phyloP scores from a whole-genome alignment of 1,140 invertebrate genomes.

The Leptinotarsa lineolata region DNA sequence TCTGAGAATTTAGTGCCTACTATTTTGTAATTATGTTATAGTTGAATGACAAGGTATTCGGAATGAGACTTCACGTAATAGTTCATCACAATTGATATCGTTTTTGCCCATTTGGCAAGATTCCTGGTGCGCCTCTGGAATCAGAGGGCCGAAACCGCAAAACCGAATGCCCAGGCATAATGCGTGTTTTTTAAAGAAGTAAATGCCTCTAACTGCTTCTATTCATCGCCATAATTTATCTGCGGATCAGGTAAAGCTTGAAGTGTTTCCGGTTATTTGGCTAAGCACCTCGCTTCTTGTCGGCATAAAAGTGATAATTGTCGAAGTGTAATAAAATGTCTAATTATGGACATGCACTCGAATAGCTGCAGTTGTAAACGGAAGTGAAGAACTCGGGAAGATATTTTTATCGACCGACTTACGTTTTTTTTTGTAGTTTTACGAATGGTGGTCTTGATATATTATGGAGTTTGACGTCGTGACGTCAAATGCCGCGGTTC shows the following conservation, averaged over 20 bases:
- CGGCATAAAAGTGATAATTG: conserved; percentile 4
- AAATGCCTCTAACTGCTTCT: conserved; percentile 36
- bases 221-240: conserved; percentile 39
- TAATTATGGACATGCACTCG: conserved; percentile 2
- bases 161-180: neutral
- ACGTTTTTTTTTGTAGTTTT: neutral
- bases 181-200: neutral
- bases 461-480: too few relatives aligned
- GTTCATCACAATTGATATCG: too few relatives aligned
- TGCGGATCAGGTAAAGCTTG: conserved; percentile 20
- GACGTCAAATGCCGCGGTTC: too few relatives aligned
- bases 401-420: neutral
- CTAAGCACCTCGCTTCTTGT: neutral
- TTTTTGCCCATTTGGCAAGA: too few relatives aligned
- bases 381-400: neutral
- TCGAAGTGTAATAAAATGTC: neutral
- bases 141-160: neutral
- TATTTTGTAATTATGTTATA: too few relatives aligned
- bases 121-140: neutral
- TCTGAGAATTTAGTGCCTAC: too few relatives aligned
- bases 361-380: conserved; percentile 8
- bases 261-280: neutral
- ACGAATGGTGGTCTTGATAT: neutral
- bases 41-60: too few relatives aligned
- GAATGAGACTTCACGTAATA: too few relatives aligned